Evolutionary conservation across 2,888 invertebrate genomes (phyloP), one percentile per base, ranked within the genome.

Genomic region (Panzeria rudis): DNA sequence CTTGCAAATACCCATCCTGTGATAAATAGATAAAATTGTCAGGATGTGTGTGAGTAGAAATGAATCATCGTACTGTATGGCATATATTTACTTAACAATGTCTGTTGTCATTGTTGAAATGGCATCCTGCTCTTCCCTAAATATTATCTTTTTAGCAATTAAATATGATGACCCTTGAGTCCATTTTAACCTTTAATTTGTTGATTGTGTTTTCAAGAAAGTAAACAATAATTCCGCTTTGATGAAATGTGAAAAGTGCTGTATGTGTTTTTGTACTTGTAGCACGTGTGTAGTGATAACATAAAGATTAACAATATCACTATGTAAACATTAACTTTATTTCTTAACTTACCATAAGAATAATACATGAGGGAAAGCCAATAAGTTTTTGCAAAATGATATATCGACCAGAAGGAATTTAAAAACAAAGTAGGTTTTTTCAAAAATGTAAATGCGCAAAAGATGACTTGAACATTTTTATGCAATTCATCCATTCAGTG

Each of bases 41-140:
- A 38, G 7, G 20, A 17, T 35, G 13, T 38, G 4, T 35, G 6
- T 56, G 32, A 6, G 5, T 1, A 23, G 20, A 6, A 29, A 25
- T 56, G 29, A 29, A 44, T 41, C 11, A 52, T 23, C 47, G 32
- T 4, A 52, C 25, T 69, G 35, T 69, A 75, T 35, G 2, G 32
- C 29, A 61, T 52, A 25, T 41, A 38, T 54, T 69, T 69, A 47
- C 64, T 62, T n/a, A 62, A 72, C 41, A n/a, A 75, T 75, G 59
- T 50, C 4, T 25, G 38, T 69, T n/a, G 38, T 41, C 52, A 54
- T 54, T 38, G 13, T 25, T 56, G 17, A 17, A 41, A 8, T 38
- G 7, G 29, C 32, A 20, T 23, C 11, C 54, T 38, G 23, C 35
- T n/a, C 2, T 41, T 66, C 5, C n/a, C n/a, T n/a, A 7, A 35